A percentile compares a stretch with the other conserved stretches of the same genome.
Conservation (phyloP, 2,888 invertebrate species). For the Ectropis crepuscularia region DNA sequence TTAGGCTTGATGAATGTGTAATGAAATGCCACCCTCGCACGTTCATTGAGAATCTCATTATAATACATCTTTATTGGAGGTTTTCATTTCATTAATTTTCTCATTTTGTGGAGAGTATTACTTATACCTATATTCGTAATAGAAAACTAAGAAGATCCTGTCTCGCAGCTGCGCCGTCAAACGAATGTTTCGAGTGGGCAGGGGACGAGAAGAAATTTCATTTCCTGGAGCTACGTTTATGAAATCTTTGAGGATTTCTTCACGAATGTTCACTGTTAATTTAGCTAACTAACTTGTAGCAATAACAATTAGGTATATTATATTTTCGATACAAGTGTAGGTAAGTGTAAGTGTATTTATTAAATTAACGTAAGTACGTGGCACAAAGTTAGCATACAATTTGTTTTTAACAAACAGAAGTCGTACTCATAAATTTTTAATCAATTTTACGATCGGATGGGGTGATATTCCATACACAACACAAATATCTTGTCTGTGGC, state of each 20-base stretch:
- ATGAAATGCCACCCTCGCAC: constrained; percentile 16
- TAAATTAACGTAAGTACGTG: too few species aligned
- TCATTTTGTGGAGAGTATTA: constrained; percentile 45
- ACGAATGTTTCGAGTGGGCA: constrained; percentile 52
- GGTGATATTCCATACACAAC: too few species aligned
- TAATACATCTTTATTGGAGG: constrained; percentile 16
- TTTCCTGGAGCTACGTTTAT: constrained; percentile 55
- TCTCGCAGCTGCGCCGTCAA: constrained; percentile 47
- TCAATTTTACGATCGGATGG: too few species aligned
- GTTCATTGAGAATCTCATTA: constrained; percentile 17
- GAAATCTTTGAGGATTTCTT: constrained; percentile 46
- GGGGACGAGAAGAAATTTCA: constrained; percentile 55
- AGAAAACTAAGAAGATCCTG: constrained; percentile 47
- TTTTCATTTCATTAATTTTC: constrained; percentile 33
- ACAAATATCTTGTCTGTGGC: too few species aligned
- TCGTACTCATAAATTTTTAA: too few species aligned
- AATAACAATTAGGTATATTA: too few species aligned
- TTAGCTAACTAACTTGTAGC: constrained; percentile 10
- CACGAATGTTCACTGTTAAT: constrained; percentile 4
- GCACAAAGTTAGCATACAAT: too few species aligned
- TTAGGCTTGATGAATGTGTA: background rate
- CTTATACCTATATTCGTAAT: constrained; percentile 39
- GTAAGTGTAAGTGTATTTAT: too few species aligned
- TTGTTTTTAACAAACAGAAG: too few species aligned
- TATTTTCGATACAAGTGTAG: too few species aligned